Conservation (phyloP, 2,113 vertebrate genomes). For the Mystacornis crossleyi region DNA sequence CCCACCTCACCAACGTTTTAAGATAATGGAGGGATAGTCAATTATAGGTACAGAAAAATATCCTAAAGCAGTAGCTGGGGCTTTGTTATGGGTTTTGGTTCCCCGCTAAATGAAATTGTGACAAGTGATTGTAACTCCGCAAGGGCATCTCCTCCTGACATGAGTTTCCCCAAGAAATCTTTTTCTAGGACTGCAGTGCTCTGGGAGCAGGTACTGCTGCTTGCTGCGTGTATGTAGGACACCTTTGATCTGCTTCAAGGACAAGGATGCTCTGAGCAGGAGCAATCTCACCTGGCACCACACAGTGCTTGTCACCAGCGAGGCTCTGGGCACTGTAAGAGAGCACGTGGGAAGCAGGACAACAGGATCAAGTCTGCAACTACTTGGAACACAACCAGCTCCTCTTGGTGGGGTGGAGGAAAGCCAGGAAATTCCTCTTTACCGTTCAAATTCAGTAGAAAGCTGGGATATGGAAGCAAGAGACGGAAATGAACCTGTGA, state of each 20-base stretch:
- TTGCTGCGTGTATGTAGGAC: accelerated
- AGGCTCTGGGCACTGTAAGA: not conserved
- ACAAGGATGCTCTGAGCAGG: not conserved
- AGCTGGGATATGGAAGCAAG: not conserved
- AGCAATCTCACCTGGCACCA: not conserved
- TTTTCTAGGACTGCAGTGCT: not conserved
- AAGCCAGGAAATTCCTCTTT: not conserved
- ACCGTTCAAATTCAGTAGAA: not conserved
- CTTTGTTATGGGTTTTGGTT: not conserved
- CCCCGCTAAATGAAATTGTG: not conserved
- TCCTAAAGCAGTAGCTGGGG: not conserved
- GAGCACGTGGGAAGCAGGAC: not conserved
- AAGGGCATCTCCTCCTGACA: not conserved
- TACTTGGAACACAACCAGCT: not conserved
- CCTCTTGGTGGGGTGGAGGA: not conserved
- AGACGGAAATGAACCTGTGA: not conserved
- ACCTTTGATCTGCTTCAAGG: not conserved
- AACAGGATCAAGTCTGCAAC: not conserved
- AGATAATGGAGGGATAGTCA: not conserved
- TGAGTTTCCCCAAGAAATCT: not conserved
- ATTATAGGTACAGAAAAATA: not conserved
- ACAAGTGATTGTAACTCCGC: not conserved
- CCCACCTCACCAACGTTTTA: not conserved
- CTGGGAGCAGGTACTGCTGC: not conserved
- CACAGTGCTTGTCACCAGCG: not conserved